Base-by-base conservation (phyloP, 1,140 invertebrate species). In the Ceratina calcarata region DNA sequence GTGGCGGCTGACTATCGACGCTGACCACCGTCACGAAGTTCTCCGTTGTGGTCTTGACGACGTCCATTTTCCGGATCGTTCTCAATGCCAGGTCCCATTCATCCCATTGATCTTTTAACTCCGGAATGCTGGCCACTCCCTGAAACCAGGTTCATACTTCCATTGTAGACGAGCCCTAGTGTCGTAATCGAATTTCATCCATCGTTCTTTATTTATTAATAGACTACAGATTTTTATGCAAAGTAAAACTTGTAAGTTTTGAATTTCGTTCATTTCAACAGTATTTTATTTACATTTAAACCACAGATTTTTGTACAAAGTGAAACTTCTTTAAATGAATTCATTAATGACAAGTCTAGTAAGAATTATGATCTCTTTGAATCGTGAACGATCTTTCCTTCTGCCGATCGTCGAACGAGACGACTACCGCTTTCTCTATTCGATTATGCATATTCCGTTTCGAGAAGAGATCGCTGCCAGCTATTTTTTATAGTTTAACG, bases 11-110 rank as follows among this genome's bases (percentile, higher is more conserved):
- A 22, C 85, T 86, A 76, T 95, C 94, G n/a, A 96, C 95, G 75
- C 94, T 94, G 53, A 96, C 95, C n/a, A 96, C 95, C 24, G 95
- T 96, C 61, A 96, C 94, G 84, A 95, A 96, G 62, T 95, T 94
- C 65, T 91, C 93, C 45, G 77, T 75, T 76, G 85, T 85, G 66
- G 81, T 84, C 73, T 87, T 89, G 55, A 82, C 76, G 60, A 85
- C 65, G 57, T 90, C 87, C 86, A 88, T 90, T 87, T 86, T 80
- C 70, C 61, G 37, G 32, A 37, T 64, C 32, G 83, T 16, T 51
- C 51, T 75, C 65, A 84, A 84, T 66, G 12, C 65, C 37, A 45
- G 37, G 57, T 65, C 64, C 72, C 82, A 81, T 82, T 83, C 85
- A 87, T 88, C 71, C 16, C 70, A 62, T 45, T 89, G 80, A 83